A percentile compares a stretch with the other conserved stretches of the same genome.
Conservation (phyloP, 2,797 vertebrate species). For the Liparis tanakae region DNA sequence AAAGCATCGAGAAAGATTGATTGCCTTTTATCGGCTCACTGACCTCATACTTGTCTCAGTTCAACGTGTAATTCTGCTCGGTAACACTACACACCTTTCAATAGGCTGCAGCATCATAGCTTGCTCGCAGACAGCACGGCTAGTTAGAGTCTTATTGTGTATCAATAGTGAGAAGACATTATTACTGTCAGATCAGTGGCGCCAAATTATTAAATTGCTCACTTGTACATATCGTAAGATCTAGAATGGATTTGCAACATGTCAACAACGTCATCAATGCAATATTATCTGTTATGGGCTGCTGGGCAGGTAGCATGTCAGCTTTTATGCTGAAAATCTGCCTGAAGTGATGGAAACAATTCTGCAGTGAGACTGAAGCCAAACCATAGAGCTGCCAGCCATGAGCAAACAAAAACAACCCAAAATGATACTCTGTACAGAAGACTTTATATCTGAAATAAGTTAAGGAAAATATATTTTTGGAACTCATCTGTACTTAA, state of each 20-base stretch:
- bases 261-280: background rate
- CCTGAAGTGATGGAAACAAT: background rate
- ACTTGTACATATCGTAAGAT: background rate
- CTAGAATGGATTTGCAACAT: background rate
- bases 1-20: constrained; percentile 23
- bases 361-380: background rate
- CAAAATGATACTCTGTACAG: background rate
- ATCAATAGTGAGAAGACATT: background rate
- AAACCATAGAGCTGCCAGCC: background rate
- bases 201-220: background rate
- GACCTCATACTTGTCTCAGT: background rate
- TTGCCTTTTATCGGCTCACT: background rate
- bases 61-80: background rate
- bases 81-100: constrained; percentile 1
- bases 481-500: background rate
- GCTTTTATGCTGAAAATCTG: background rate
- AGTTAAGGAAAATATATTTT: too few species aligned
- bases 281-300: background rate
- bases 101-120: background rate
- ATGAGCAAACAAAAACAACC: background rate
- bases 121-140: background rate
- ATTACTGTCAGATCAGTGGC: background rate
- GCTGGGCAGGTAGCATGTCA: background rate
- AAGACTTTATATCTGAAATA: background rate
- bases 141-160: background rate